Evolutionary conservation across 2,113 vertebrate genomes (phyloP).

Genomic region (Dasyornis broadbenti): DNA sequence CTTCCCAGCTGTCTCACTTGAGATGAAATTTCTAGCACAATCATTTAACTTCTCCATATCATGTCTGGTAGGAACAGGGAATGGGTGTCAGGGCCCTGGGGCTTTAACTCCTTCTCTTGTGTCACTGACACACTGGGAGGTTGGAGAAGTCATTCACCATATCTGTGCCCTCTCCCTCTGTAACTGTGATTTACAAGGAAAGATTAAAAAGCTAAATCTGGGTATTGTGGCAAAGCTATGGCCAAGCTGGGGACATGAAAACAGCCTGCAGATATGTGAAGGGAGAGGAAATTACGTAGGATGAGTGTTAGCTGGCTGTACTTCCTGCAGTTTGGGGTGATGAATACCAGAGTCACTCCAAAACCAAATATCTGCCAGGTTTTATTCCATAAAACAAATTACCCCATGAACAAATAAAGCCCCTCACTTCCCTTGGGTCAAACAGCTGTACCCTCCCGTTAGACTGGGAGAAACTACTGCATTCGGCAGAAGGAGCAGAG

Average conservation of each 20-base stretch:
- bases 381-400: conserved; percentile 22
- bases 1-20: conserved; percentile 21
- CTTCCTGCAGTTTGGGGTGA: neutral
- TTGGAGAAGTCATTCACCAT: neutral
- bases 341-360: conserved; percentile 17
- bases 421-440: neutral
- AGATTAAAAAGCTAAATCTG: conserved; percentile 2
- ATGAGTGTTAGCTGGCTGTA: neutral
- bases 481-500: neutral
- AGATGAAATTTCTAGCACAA: conserved; percentile 40
- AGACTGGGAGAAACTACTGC: neutral
- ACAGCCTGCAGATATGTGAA: neutral
- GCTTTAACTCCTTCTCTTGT: conserved; percentile 47
- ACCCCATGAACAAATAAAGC: neutral
- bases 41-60: neutral
- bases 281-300: neutral
- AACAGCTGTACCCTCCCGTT: neutral
- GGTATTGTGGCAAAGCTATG: neutral
- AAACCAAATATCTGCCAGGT: neutral
- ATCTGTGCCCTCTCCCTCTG: neutral
- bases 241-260: neutral
- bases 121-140: neutral
- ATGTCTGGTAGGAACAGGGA: neutral
- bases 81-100: neutral
- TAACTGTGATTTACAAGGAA: conserved; percentile 25